Evolutionary conservation across 2,797 vertebrate genomes (phyloP).

Genomic region (Melanogrammus aeglefinus): DNA sequence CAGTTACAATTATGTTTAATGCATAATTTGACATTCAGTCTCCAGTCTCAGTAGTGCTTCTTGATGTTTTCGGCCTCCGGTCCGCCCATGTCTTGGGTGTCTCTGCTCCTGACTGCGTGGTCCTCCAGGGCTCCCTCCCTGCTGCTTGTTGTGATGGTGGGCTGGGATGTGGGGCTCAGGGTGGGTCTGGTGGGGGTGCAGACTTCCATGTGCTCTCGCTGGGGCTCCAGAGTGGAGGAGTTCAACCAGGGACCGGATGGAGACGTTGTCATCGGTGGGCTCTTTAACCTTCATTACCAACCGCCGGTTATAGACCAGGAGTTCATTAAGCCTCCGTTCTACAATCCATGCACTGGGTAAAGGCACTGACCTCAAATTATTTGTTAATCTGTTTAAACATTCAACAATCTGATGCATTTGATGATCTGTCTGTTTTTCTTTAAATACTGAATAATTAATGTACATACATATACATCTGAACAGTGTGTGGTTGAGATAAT

Average conservation of each 20-base stretch:
- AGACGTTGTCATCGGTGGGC: conserved; percentile 38
- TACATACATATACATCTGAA: background rate
- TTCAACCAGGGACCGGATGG: conserved; percentile 30
- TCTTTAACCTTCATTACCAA: conserved; percentile 32
- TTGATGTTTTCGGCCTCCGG: conserved; percentile 1
- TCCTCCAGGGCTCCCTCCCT: conserved; percentile 28
- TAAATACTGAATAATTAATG: background rate
- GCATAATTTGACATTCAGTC: background rate
- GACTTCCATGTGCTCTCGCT: conserved; percentile 47
- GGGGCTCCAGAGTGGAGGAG: conserved; percentile 33
- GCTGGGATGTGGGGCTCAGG: conserved; percentile 44
- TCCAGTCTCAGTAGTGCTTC: background rate
- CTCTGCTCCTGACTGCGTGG: conserved; percentile 32
- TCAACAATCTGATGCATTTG: background rate
- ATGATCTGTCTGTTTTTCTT: background rate
- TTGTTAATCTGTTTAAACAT: background rate
- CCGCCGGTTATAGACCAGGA: conserved; percentile 15
- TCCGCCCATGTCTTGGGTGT: conserved; percentile 41
- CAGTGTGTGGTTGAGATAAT: background rate
- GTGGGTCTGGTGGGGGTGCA: conserved; percentile 43
- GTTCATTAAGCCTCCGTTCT: conserved; percentile 14
- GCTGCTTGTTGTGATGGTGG: conserved; percentile 46
- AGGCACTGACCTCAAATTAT: background rate
- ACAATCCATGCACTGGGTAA: conserved; percentile 26
- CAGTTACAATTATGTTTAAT: background rate